A percentile compares a stretch with the other conserved stretches of the same genome.
Evolutionary conservation across 1,140 invertebrate genomes (phyloP).

Genomic region (Aplysia californica): DNA sequence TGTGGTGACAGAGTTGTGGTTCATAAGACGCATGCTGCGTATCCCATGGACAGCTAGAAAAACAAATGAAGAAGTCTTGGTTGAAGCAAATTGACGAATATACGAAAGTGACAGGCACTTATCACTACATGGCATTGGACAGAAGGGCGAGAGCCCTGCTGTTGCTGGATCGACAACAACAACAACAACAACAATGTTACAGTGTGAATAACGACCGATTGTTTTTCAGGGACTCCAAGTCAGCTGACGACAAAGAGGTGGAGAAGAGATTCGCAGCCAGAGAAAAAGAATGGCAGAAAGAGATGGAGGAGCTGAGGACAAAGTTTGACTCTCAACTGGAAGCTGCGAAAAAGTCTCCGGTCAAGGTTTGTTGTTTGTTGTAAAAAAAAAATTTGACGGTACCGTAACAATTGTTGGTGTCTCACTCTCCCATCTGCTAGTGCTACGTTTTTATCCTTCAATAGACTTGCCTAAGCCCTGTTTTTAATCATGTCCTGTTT

Average conservation of each 20-base stretch:
- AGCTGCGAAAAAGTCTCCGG: constrained; percentile 14
- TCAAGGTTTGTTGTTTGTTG: constrained; percentile 1
- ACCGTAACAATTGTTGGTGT: neutral
- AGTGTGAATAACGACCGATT: too few species aligned
- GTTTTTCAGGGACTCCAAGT: constrained; percentile 2
- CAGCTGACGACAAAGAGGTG: constrained; percentile 20
- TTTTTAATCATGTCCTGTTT: neutral
- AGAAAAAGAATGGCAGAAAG: constrained; percentile 32
- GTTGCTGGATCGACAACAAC: too few species aligned
- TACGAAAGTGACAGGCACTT: too few species aligned
- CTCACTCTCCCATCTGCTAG: neutral
- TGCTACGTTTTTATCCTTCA: neutral
- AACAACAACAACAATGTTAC: too few species aligned
- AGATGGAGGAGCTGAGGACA: constrained; percentile 49
- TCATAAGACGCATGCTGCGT: too few species aligned
- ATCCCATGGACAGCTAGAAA: too few species aligned
- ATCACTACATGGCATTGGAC: too few species aligned
- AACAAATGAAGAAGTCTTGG: too few species aligned
- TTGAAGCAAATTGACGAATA: too few species aligned
- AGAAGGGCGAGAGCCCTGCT: too few species aligned
- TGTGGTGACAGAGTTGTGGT: too few species aligned
- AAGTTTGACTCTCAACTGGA: constrained; percentile 51
- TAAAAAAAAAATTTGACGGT: too few species aligned
- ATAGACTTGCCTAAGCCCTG: neutral
- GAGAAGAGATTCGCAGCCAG: constrained; percentile 18